Conservation (phyloP, 2,797 vertebrate genomes). For the Cirrhinus mrigala region DNA sequence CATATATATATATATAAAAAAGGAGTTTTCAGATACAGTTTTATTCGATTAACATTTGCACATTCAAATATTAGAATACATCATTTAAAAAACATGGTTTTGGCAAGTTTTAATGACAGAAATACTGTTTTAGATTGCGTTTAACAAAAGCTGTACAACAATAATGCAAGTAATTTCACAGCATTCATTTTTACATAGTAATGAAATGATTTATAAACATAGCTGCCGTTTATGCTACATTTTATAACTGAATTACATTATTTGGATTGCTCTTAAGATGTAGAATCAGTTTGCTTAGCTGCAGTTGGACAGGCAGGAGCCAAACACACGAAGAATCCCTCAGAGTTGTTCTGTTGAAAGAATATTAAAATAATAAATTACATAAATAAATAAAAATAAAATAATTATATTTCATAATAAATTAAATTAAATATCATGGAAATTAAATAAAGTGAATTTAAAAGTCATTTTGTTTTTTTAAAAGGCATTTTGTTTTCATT, state of each 20-base stretch:
- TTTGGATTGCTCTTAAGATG: background rate
- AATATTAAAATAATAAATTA: background rate
- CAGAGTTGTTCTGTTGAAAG: constrained; percentile 63
- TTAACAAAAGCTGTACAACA: constrained; percentile 9
- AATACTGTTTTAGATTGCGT: background rate
- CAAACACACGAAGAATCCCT: constrained; percentile 75
- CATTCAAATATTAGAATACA: background rate
- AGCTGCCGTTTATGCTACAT: constrained; percentile 75
- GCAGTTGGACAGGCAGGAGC: constrained; percentile 69
- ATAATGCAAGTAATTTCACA: background rate
- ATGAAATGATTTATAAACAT: constrained; percentile 16
- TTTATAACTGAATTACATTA: constrained; percentile 28
- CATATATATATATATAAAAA: background rate
- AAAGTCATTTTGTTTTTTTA: too few relatives aligned
- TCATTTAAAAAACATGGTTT: background rate
- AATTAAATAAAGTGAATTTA: background rate
- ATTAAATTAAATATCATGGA: too few relatives aligned
- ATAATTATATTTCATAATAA: too few relatives aligned
- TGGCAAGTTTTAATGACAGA: background rate
- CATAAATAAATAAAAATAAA: too few relatives aligned
- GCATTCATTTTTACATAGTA: background rate
- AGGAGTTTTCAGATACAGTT: background rate
- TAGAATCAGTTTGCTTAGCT: constrained; percentile 41
- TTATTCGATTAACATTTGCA: constrained; percentile 8
- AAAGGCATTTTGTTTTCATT: background rate